A percentile compares a stretch with the other conserved stretches of the same genome.
These are phyloP conservation scores for Ceratitis capitata DNA, from an alignment of 1,140 invertebrate genomes.

Conservation along the genomic window DNA sequence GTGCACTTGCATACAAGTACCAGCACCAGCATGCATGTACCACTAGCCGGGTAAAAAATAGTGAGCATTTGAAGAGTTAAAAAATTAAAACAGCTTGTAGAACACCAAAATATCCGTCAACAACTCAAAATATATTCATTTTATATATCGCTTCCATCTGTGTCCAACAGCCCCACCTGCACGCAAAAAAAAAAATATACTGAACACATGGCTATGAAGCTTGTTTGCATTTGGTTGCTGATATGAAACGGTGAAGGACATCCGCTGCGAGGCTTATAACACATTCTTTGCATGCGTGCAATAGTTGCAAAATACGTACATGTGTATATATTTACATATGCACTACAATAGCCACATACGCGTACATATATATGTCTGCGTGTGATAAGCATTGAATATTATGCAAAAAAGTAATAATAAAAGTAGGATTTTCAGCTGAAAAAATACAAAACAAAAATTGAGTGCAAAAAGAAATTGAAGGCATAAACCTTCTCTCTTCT, in stretches of 20 bases:
- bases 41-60: background rate
- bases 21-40: too few relatives aligned
- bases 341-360: background rate
- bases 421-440: background rate
- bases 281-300: slow-evolving; percentile 11
- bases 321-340: background rate
- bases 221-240: slow-evolving; percentile 14
- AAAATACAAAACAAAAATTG: background rate
- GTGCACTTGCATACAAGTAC: background rate
- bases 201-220: background rate
- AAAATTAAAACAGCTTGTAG: background rate
- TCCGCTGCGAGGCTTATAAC: slow-evolving; percentile 31
- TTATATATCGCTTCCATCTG: background rate
- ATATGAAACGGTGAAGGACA: slow-evolving; percentile 44
- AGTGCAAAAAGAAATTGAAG: slow-evolving; percentile 15
- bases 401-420: background rate
- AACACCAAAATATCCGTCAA: background rate
- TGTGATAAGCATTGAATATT: background rate
- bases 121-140: background rate
- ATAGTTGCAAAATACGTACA: background rate
- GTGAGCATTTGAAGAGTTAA: background rate
- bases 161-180: background rate
- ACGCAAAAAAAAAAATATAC: too few relatives aligned
- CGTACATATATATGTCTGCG: background rate
- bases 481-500: background rate